These are phyloP conservation scores for Cathartes aura DNA, from an alignment of 2,113 vertebrate genomes.

Conservation along the genomic window DNA sequence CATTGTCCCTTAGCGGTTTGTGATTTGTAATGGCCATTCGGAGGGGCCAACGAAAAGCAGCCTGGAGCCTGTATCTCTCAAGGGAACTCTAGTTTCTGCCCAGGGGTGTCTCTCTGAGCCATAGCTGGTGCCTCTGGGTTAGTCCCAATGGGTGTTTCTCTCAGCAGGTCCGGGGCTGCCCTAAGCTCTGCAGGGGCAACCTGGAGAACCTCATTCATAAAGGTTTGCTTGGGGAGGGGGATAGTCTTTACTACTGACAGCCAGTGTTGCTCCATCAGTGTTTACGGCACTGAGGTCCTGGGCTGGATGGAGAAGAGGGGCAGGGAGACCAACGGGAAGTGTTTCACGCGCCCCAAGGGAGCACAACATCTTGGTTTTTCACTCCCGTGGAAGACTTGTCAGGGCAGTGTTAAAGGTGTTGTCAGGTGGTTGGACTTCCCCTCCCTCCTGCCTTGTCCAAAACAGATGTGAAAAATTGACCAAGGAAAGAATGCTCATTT, in stretches of 20 bases:
- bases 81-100: neutral
- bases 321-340: neutral
- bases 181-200: neutral
- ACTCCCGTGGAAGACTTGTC: neutral
- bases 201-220: neutral
- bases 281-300: neutral
- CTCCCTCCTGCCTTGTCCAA: neutral
- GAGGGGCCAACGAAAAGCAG: neutral
- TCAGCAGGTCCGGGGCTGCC: neutral
- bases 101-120: neutral
- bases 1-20: neutral
- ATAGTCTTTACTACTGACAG: neutral
- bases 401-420: neutral
- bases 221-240: neutral
- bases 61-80: neutral
- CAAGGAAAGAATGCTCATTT: neutral
- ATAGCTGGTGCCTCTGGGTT: neutral
- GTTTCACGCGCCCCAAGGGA: neutral
- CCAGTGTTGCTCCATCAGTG: neutral
- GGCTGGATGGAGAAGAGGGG: neutral
- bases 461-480: neutral
- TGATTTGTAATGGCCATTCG: neutral
- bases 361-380: neutral
- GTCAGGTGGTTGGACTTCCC: neutral
- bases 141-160: neutral